Conservation (phyloP, 64 coral and sea anemone genomes). For the Astreopora myriophthalma region DNA sequence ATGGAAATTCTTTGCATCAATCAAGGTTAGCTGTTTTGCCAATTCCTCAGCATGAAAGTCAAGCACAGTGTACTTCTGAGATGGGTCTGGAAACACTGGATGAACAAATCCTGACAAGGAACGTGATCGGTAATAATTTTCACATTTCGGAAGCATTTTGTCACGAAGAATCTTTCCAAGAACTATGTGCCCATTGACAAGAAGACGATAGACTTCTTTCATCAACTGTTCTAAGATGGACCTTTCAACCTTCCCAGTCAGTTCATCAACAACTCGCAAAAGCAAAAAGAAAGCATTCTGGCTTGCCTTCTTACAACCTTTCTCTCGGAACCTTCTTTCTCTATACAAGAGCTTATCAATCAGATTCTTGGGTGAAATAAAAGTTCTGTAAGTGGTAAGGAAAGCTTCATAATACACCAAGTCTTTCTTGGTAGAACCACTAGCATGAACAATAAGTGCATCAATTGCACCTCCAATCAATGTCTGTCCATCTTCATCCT, state of each 20-base stretch:
- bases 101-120: background rate
- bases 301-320: conserved; percentile 94
- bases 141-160: conserved; percentile 93
- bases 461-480: conserved; percentile 93
- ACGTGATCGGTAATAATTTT: conserved; percentile 74
- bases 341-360: conserved; percentile 93
- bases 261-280: conserved; percentile 90
- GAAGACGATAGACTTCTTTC: conserved; percentile 92
- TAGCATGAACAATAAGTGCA: conserved; percentile 94
- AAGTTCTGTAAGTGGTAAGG: conserved; percentile 93
- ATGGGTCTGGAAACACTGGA: background rate
- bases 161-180: conserved; percentile 83
- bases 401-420: conserved; percentile 94
- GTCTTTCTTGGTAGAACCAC: conserved; percentile 88
- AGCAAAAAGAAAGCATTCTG: conserved; percentile 96
- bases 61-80: conserved; percentile 60
- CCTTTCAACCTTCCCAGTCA: conserved; percentile 89
- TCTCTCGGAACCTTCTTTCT: conserved; percentile 93
- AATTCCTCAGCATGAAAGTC: conserved; percentile 86
- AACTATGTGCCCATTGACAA: conserved; percentile 84
- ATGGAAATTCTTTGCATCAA: conserved; percentile 91
- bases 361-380: conserved; percentile 81
- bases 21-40: conserved; percentile 88
- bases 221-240: conserved; percentile 94
- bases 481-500: conserved; percentile 78